Conservation (phyloP, 2,113 vertebrate species). For the Ictidomys tridecemlineatus region DNA sequence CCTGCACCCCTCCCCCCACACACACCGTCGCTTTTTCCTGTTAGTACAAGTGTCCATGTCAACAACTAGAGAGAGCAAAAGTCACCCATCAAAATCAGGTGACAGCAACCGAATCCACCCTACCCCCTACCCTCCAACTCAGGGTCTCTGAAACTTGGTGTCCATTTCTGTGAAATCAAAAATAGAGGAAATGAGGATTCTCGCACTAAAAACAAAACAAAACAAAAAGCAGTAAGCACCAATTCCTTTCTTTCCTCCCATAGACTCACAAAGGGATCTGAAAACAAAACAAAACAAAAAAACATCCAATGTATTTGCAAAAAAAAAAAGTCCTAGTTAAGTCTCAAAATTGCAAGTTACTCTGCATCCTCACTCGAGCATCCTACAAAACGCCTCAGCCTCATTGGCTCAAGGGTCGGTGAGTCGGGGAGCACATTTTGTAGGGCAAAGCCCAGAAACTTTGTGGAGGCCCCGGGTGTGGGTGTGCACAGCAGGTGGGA, state of each 20-base stretch:
- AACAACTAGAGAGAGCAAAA: neutral
- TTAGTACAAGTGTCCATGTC: neutral
- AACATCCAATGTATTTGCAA: no score
- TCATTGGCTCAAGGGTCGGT: neutral
- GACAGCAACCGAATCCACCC: fast-evolving
- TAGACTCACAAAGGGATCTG: neutral
- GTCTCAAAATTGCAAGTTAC: no score
- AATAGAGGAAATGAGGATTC: neutral
- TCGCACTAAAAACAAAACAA: neutral
- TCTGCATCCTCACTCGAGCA: neutral
- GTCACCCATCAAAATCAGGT: neutral
- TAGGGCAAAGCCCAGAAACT: neutral
- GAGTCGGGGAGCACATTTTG: neutral
- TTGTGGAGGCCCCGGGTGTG: fast-evolving
- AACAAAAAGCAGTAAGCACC: neutral
- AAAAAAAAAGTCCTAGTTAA: neutral
- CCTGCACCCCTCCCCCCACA: no score
- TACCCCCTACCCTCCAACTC: neutral
- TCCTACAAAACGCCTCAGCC: neutral
- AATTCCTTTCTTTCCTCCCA: neutral
- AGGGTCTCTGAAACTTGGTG: neutral
- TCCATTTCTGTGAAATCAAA: neutral
- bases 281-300: no score
- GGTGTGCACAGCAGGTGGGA: no score
- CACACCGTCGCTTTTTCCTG: neutral